These are phyloP conservation scores for Entelurus aequoreus DNA, from an alignment of 2,113 vertebrate genomes.

Conservation along the genomic window DNA sequence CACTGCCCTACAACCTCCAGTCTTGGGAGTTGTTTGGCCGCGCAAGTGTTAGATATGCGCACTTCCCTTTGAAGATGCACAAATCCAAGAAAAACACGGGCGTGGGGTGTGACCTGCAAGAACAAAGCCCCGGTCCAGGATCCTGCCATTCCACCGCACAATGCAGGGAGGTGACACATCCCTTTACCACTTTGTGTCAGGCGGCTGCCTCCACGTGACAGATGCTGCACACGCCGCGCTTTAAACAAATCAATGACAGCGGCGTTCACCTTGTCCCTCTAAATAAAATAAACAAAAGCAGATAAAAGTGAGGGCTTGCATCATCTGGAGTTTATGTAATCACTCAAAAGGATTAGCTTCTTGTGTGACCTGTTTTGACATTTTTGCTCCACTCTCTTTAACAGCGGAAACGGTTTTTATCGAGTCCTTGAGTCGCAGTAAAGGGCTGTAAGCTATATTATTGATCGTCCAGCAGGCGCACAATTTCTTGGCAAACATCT, in stretches of 20 bases:
- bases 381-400: background rate
- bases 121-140: conserved; percentile 42
- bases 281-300: conserved; percentile 12
- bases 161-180: conserved; percentile 63
- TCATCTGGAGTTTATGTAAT: conserved; percentile 11
- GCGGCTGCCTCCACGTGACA: conserved; percentile 37
- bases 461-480: no score
- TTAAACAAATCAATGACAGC: conserved; percentile 36
- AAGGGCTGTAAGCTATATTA: background rate
- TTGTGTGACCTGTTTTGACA: conserved; percentile 31
- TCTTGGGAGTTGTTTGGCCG: conserved; percentile 2
- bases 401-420: background rate
- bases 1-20: background rate
- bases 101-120: conserved; percentile 60
- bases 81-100: conserved; percentile 52
- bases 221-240: conserved; percentile 33
- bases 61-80: conserved; percentile 45
- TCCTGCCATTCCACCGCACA: conserved; percentile 67
- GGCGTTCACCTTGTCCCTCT: conserved; percentile 21
- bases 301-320: conserved; percentile 6
- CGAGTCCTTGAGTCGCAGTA: background rate
- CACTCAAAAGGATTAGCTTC: conserved; percentile 28
- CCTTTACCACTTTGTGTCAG: conserved; percentile 54
- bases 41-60: conserved; percentile 29
- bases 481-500: background rate